A percentile compares a stretch with the other conserved stretches of the same genome.
These are phyloP conservation scores for Megalops cyprinoides DNA, from an alignment of 2,797 vertebrate genomes.

Conservation along the genomic window DNA sequence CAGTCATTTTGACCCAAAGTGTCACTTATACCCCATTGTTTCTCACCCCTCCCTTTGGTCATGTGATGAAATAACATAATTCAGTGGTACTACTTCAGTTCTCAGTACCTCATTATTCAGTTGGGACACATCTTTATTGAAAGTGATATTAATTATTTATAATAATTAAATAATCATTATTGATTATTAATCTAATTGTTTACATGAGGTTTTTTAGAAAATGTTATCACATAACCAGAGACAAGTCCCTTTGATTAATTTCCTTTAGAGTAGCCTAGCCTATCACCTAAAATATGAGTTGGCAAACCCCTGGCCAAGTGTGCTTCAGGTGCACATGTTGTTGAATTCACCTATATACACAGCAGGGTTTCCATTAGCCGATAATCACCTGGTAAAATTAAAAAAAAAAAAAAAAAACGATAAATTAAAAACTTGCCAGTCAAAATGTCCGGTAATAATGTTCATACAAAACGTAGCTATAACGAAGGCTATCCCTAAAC, in stretches of 20 bases:
- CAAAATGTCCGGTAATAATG: no score
- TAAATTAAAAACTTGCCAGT: no score
- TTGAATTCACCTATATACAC: not conserved
- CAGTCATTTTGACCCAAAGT: no score
- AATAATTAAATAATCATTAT: no score
- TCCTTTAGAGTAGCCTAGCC: constrained; percentile 4
- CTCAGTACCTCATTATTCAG: not conserved
- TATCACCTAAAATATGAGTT: constrained; percentile 3
- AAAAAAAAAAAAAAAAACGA: constrained; percentile 13
- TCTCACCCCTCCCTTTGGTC: no score
- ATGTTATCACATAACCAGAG: not conserved
- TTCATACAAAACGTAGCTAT: no score
- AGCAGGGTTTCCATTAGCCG: no score
- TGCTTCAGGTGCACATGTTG: not conserved
- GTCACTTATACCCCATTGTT: no score
- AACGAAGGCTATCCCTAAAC: no score
- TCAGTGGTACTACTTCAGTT: not conserved
- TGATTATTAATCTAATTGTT: not conserved
- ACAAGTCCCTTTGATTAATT: not conserved
- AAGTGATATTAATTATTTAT: not conserved
- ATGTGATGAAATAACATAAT: not conserved
- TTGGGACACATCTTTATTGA: not conserved
- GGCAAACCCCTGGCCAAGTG: not conserved
- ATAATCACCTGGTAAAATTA: constrained; percentile 18
- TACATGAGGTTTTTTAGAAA: not conserved